A percentile compares a stretch with the other conserved stretches of the same genome.
Evolutionary conservation across 2,113 vertebrate genomes (phyloP).

Genomic region (Hiodon tergisus): DNA sequence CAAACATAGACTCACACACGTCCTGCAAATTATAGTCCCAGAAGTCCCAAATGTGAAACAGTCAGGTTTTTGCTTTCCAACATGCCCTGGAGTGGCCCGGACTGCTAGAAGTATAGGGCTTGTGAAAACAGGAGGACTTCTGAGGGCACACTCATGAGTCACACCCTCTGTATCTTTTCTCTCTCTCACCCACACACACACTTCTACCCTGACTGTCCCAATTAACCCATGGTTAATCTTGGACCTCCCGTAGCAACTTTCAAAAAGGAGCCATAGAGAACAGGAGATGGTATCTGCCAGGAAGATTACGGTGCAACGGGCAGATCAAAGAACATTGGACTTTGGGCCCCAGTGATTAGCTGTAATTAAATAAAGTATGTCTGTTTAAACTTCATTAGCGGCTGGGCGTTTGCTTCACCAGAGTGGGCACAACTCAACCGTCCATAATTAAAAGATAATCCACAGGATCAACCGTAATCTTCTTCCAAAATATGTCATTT

Average conservation of each 20-base stretch:
- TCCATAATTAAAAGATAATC: constrained; percentile 99
- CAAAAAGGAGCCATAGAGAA: constrained; percentile 76
- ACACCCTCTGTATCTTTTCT: constrained; percentile 34
- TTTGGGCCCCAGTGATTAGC: constrained; percentile 90
- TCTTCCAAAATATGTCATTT: constrained; percentile 83
- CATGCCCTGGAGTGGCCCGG: constrained; percentile 49
- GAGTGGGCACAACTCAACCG: constrained; percentile 96
- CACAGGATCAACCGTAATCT: constrained; percentile 89
- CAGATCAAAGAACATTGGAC: constrained; percentile 95
- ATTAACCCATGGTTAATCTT: constrained; percentile 83
- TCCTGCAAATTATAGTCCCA: constrained; percentile 46
- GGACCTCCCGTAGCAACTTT: constrained; percentile 76
- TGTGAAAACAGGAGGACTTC: constrained; percentile 60
- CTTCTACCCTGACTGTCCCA: constrained; percentile 64
- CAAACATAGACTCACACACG: constrained; percentile 23
- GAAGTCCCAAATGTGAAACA: constrained; percentile 54
- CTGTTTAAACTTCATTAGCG: constrained; percentile 99
- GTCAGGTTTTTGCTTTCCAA: constrained; percentile 48
- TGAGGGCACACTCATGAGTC: constrained; percentile 69
- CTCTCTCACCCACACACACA: constrained; percentile 38
- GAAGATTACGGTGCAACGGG: constrained; percentile 83
- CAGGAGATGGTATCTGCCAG: constrained; percentile 87
- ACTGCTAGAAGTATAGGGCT: constrained; percentile 43
- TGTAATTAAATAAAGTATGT: constrained; percentile 99
- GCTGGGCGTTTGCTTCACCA: constrained; percentile 89